Evolutionary conservation across 2,888 invertebrate species (phyloP).

Genomic region (Athalia cordata): DNA sequence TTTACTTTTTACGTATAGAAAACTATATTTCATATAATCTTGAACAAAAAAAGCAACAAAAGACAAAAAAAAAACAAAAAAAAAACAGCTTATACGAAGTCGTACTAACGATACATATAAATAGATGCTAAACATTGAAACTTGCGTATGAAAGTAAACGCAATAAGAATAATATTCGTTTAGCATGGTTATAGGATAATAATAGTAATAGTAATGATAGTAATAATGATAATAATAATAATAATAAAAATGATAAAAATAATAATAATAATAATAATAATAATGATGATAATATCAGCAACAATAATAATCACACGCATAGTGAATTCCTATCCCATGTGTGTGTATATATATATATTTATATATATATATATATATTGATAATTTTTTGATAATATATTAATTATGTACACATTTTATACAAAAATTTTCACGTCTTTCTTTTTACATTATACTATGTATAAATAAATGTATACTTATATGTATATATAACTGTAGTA

Average conservation of each 20-base stretch:
- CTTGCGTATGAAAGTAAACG: neutral
- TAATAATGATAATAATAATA: conserved; percentile 18
- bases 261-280: conserved; percentile 10
- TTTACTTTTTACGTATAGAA: too few species aligned
- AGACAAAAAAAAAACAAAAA: too few species aligned
- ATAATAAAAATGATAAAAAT: neutral
- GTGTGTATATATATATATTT: conserved; percentile 54
- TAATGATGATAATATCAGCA: neutral
- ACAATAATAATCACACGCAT: conserved; percentile 6
- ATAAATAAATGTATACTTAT: conserved; percentile 1
- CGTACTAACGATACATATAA: too few species aligned
- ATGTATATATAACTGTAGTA: neutral
- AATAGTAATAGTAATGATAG: conserved; percentile 20
- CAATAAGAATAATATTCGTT: conserved; percentile 6
- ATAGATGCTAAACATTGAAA: neutral
- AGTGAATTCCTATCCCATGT: conserved; percentile 41
- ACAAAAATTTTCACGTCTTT: conserved; percentile 70
- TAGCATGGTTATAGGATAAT: neutral
- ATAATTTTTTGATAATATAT: conserved; percentile 64
- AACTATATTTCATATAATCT: too few species aligned
- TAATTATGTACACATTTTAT: conserved; percentile 70
- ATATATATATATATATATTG: conserved; percentile 46
- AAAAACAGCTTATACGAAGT: too few species aligned
- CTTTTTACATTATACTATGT: conserved; percentile 59
- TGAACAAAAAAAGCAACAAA: too few species aligned